Evolutionary conservation across 30 jellyfish, hydroid and myxozoan genomes (phyloP), one percentile per base, ranked within the genome.

Genomic region (Hydractinia symbiolongicarpus): DNA sequence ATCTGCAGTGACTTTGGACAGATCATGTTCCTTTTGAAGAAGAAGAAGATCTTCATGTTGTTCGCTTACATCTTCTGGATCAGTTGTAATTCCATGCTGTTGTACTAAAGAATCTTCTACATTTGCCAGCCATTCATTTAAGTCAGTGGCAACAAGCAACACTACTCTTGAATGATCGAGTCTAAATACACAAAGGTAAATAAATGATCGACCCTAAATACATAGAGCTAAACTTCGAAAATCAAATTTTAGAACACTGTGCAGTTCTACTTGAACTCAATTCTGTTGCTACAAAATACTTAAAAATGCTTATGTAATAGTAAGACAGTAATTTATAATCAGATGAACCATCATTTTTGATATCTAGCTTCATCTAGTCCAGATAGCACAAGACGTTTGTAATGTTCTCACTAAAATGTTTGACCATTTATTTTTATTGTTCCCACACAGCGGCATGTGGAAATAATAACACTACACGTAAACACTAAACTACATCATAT

Each of bases 51-150:
- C 88, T 5, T 49, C 54, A 8, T 66, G 79, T 71, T 84, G 74
- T 40, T 64, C 55, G 54, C 55, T 86, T 19, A 86, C 85, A 66
- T 75, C 91, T 14, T 66, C 81, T n/a, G 86, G 72, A 66, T 86
- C 88, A 72, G 91, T 67, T 10, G 98, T 79, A 49, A 91, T 61
- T 16, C 98, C 98, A 20, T 88, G 89, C 50, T 91, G 98, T 5
- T 76, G 61, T 7, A 83, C 77, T 14, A 91, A 73, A 40, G 70
- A 87, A 9, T 52, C 76, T 73, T 91, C 98, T 8, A 86, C 95
- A 20, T 57, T 72, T 72, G 75, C 20, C 74, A 91, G 79, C 94
- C 89, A 84, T 17, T 83, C 92, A 86, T 86, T 95, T 8, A 91
- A 79, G 17, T 80, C 66, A 9, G 90, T 67, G 5, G 98, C 98